Percentiles rank a stretch among this genome's conserved stretches.
Evolutionary conservation across 2,888 invertebrate species (phyloP).

Genomic region (Campaea margaritaria): DNA sequence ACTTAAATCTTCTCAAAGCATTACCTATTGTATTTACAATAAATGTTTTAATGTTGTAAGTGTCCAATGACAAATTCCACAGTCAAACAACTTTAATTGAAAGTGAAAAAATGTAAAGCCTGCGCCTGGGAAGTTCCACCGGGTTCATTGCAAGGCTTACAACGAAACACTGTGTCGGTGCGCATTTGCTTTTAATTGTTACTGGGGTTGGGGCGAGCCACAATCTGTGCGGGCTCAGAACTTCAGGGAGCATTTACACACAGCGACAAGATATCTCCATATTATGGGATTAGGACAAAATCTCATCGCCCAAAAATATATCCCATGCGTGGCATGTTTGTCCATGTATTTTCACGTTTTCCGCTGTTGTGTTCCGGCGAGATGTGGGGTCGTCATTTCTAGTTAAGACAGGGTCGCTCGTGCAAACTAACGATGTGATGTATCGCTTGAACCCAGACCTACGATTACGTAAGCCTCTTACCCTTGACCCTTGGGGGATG

Average conservation of each 20-base stretch:
- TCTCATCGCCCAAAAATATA: slow-evolving; percentile 25
- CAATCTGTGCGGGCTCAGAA: slow-evolving; percentile 48
- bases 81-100: slow-evolving; percentile 38
- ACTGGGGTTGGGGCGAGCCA: slow-evolving; percentile 42
- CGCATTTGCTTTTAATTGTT: slow-evolving; percentile 69
- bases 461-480: slow-evolving; percentile 22
- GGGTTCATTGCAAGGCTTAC: slow-evolving; percentile 56
- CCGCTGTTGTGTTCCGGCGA: background rate
- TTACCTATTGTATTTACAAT: too few relatives aligned
- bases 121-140: slow-evolving; percentile 52
- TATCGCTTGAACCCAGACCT: slow-evolving; percentile 19
- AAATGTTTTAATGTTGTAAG: background rate
- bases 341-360: slow-evolving; percentile 13
- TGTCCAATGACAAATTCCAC: slow-evolving; percentile 36
- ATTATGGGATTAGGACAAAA: slow-evolving; percentile 22
- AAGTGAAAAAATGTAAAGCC: slow-evolving; percentile 53
- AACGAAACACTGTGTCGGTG: slow-evolving; percentile 58
- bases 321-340: slow-evolving; percentile 13
- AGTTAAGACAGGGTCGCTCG: slow-evolving; percentile 24
- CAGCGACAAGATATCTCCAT: slow-evolving; percentile 24
- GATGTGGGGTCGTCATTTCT: slow-evolving; percentile 19
- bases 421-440: slow-evolving; percentile 29
- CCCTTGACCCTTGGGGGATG: slow-evolving; percentile 17
- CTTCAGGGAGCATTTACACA: slow-evolving; percentile 25
- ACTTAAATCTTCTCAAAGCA: too few relatives aligned